Evolutionary conservation across 2,888 invertebrate genomes (phyloP), one percentile per base, ranked within the genome.

Genomic region (Polymixis flavicincta): DNA sequence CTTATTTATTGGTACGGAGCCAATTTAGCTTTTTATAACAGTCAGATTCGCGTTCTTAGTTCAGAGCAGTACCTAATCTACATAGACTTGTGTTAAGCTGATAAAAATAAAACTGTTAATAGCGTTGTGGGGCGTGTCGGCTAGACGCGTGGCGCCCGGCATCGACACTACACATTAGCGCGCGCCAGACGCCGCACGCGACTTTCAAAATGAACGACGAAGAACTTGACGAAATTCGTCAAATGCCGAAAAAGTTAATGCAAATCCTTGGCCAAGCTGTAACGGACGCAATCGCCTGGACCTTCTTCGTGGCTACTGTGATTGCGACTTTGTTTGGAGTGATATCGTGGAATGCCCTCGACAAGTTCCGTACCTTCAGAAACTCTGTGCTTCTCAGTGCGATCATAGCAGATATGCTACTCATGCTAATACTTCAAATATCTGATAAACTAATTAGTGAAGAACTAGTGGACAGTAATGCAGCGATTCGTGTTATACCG

Each of bases 351-450:
- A 2, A 5, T 1, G 9, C 17, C 17, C 76, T 78, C 37, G 48
- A 82, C 0, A 76, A 42, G n/a, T 78, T 78, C 8, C 64, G 82
- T 5, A 82, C 82, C 5, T 78, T 65, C 65, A 76, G 77, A 28
- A 78, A 78, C 54, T 77, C 48, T 64, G 82, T 81, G 32, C 45
- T 77, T 1, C 22, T 81, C 52, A 81, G 81, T 78, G 48, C 65
- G 1, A 37, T 78, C 7, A 28, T 42, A 48, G 78, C 65, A 1
- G 28, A 76, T 1, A 25, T 65, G 65, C 14, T 82, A 22, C 6
- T 61, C 2, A 19, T 28, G 54, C 22, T 55, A 14, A 11, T 65
- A 6, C 0, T 82, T 0, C 22, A 48, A 13, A 0, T 76, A 65
- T 60, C 25, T 19, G 76, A 76, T 4, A 17, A 22, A 5, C 32